Conservation (phyloP, 1,140 invertebrate species). For the Sycophaga agraensis region DNA sequence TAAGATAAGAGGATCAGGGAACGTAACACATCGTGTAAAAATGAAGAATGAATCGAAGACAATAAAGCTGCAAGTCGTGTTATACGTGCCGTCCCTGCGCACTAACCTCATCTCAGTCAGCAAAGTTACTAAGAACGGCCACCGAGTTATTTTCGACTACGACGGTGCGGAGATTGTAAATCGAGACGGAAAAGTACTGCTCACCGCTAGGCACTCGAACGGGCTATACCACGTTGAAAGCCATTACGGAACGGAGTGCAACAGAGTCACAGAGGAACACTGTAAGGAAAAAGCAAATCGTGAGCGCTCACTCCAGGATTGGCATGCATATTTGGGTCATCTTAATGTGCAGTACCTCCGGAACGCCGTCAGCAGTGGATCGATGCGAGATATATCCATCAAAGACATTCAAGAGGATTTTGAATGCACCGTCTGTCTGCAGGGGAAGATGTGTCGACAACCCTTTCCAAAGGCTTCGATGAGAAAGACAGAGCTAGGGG, state of each 20-base stretch:
- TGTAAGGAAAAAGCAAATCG: background rate
- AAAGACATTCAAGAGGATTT: conserved; percentile 22
- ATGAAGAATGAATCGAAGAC: background rate
- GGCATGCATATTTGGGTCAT: conserved; percentile 26
- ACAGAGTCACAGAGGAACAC: background rate
- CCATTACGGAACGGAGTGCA: background rate
- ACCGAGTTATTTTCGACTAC: conserved; percentile 29
- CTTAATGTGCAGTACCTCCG: conserved; percentile 22
- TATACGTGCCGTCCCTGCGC: conserved; percentile 32
- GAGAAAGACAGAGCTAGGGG: conserved; percentile 22
- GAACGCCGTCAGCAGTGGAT: conserved; percentile 8
- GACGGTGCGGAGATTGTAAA: conserved; percentile 20
- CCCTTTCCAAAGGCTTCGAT: conserved; percentile 32
- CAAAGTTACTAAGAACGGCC: conserved; percentile 32
- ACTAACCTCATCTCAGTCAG: conserved; percentile 33
- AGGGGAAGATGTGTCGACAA: conserved; percentile 36
- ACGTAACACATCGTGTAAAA: too few relatives aligned
- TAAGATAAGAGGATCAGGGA: background rate
- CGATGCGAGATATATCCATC: conserved; percentile 14
- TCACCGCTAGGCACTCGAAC: conserved; percentile 21
- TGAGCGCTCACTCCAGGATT: conserved; percentile 8
- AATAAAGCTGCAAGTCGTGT: conserved; percentile 8
- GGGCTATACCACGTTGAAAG: conserved; percentile 21
- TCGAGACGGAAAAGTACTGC: background rate
- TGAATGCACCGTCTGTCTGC: conserved; percentile 37